These are phyloP conservation scores for Cataglyphis altisquamis DNA, from an alignment of 2,888 invertebrate species.

Conservation along the genomic window DNA sequence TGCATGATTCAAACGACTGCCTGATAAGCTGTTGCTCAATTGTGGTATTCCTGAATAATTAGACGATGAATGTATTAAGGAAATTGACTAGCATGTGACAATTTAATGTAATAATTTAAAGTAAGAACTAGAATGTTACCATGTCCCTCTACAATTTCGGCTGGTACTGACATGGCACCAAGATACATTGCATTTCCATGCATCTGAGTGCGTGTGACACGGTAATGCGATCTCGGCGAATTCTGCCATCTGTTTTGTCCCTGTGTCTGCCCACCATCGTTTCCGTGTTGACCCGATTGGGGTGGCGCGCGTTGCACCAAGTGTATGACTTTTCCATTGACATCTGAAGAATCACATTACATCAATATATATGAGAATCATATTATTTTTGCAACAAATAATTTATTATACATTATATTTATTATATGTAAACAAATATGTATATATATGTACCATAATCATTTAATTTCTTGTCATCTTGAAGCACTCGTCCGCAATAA, in stretches of 20 bases:
- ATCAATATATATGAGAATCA: background rate
- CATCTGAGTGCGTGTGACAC: conserved; percentile 78
- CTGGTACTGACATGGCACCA: conserved; percentile 88
- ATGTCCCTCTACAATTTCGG: conserved; percentile 84
- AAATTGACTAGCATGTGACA: background rate
- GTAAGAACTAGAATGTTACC: conserved; percentile 65
- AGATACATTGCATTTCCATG: conserved; percentile 88
- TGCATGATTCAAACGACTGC: conserved; percentile 87
- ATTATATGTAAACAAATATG: background rate
- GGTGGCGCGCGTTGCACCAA: conserved; percentile 96
- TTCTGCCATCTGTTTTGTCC: conserved; percentile 78
- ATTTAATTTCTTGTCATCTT: conserved; percentile 94
- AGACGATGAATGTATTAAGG: background rate
- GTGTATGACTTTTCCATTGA: conserved; percentile 97
- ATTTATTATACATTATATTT: background rate
- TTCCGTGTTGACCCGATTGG: conserved; percentile 85
- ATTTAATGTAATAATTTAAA: background rate
- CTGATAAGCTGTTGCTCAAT: conserved; percentile 87
- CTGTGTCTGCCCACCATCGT: conserved; percentile 83
- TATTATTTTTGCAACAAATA: background rate
- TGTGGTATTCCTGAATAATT: conserved; percentile 85
- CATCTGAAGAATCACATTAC: conserved; percentile 87
- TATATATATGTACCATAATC: conserved; percentile 91
- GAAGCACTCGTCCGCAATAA: conserved; percentile 97
- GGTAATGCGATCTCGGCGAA: conserved; percentile 81